phyloP scores from a whole-genome alignment of 2,797 vertebrate genomes.

The Rhinoraja longicauda region DNA sequence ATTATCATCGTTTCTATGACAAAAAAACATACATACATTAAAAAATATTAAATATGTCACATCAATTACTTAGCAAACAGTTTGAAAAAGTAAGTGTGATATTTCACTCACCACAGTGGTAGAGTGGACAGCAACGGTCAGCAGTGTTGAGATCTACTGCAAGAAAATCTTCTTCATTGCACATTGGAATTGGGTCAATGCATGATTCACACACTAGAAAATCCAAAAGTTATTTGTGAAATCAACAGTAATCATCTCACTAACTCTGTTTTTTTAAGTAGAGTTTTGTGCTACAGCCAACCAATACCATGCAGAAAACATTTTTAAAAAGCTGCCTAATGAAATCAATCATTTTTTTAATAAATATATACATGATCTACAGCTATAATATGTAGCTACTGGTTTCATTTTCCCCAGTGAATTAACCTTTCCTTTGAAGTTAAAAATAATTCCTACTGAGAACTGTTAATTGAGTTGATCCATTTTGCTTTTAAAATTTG shows the following conservation, averaged over 20 bases:
- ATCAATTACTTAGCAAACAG: neutral
- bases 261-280: neutral
- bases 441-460: neutral
- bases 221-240: neutral
- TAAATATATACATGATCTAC: neutral
- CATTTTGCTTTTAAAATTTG: neutral
- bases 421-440: neutral
- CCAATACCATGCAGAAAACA: neutral
- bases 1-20: neutral
- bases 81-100: neutral
- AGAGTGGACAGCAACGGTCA: slow-evolving; percentile 80
- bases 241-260: neutral
- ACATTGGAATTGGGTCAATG: slow-evolving; percentile 74
- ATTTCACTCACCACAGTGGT: slow-evolving; percentile 73
- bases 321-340: neutral
- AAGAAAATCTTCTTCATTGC: slow-evolving; percentile 79
- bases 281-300: neutral
- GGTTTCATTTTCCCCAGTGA: neutral
- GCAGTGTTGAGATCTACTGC: slow-evolving; percentile 80
- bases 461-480: neutral
- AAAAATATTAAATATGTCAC: neutral
- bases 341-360: neutral
- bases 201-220: slow-evolving; percentile 86
- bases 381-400: neutral
- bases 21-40: neutral